Base-by-base conservation (phyloP, 2,888 invertebrate species). In the Apantesis nais region DNA sequence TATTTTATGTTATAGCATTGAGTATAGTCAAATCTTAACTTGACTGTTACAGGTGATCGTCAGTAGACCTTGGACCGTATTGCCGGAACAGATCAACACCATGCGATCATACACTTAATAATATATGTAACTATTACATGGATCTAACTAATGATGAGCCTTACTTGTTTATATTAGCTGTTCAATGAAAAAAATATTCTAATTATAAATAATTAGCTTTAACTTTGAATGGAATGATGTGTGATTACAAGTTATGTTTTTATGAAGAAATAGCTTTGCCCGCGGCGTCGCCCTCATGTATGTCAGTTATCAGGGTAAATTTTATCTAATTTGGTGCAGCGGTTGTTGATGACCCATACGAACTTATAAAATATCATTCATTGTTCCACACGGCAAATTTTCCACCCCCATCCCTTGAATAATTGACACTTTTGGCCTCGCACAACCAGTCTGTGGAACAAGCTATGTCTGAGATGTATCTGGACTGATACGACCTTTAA, bases 1-100 rank as follows among this genome's bases (percentile, higher is more conserved):
- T 44, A 31, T 22, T 44, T 31, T 22, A 63, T 63, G 14, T 63
- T 63, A 44, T 70, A 62, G 31, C 25, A 34, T 48, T 8, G n/a
- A 2, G 37, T 80, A 37, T 34, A 4, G 34, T 1, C 0, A 3
- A 0, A 48, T 5, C 73, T 61, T 60, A 39, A 75, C 52, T 62
- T 19, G 55, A 14, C 70, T 55, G 67, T 74, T 69, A 71, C 75
- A 65, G 64, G 77, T 71, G 75, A 80, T 76, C 73, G 78, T 72
- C 39, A 0, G 55, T n/a, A 52, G 70, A 66, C 83, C 81, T 82
- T 81, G 81, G 65, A 62, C 64, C 34, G 48, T 70, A 76, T 76
- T 81, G 77, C 81, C 81, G 81, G 81, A 81, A 81, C 83, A 74
- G 70, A 74, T 80, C 81, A 76, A 48, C 63, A 65, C 66, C 66